Base-by-base conservation (phyloP, 2,888 invertebrate species). In the Pasiphila rectangulata region DNA sequence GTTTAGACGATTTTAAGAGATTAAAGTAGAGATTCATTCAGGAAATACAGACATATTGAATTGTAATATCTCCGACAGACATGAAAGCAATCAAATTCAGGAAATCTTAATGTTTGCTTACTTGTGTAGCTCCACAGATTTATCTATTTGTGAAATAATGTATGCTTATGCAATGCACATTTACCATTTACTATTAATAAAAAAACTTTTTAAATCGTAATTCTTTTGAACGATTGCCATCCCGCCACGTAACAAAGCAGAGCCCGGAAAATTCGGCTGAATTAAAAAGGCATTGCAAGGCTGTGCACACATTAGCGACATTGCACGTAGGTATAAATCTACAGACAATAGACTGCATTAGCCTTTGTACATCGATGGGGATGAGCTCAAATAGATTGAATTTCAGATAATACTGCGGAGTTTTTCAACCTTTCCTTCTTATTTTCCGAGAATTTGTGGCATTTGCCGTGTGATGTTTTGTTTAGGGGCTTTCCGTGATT, bases 341-440 rank as follows among this genome's bases (percentile, higher is more conserved):
- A 67, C 65, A 79, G 77, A 87, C 86, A 87, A 87, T 82, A 69
- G 78, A 60, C 62, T 24, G 75, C 75, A 79, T 79, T 80, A 79
- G 78, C 82, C 80, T 79, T 82, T 83, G 84, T 80, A 70, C 75
- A 74, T 79, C 79, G 83, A 83, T 80, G 76, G 79, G 79, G 79
- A 79, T 74, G 76, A 72, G 74, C 79, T 79, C 78, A 79, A 83
- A 83, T 81, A 85, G 83, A 83, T 85, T 82, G 83, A 81, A 83
- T 82, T 79, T 76, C 75, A 79, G 84, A 85, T 86, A 85, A 83
- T 82, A 75, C 78, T 70, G 69, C 72, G 74, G 72, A 73, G 77
- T 71, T 71, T 30, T n/a, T 32, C n/a, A 16, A 63, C 59, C 59
- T 66, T 76, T 74, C 81, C 83, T 81, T 51, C 45, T 80, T 82